Evolutionary conservation across 1,140 invertebrate species (phyloP).

Genomic region (Rhizoglyphus robini): DNA sequence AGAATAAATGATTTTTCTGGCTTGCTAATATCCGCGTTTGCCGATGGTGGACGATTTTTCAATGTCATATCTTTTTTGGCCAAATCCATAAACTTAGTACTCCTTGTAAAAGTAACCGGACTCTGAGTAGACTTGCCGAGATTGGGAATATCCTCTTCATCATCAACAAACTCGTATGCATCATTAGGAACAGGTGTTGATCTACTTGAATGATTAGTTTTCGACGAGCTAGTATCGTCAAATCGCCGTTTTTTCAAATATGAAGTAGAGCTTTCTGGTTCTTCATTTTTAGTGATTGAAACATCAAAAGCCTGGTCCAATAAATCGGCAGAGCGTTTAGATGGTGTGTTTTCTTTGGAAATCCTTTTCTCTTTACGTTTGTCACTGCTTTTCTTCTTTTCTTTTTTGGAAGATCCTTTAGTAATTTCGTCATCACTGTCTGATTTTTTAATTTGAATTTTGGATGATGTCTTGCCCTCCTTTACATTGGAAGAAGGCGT

Average conservation of each 20-base stretch:
- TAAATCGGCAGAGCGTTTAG: no score
- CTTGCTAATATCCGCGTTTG: background rate
- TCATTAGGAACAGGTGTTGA: no score
- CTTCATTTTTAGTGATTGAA: no score
- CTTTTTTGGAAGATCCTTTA: background rate
- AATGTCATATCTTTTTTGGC: background rate
- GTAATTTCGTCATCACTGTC: background rate
- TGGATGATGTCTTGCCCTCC: no score
- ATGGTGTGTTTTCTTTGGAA: no score
- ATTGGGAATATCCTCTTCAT: background rate
- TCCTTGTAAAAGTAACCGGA: background rate
- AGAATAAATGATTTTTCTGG: background rate
- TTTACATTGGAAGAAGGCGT: no score
- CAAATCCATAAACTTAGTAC: background rate
- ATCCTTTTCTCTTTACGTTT: no score
- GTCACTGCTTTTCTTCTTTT: background rate
- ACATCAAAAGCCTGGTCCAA: no score
- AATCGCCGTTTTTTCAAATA: no score
- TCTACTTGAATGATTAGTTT: no score
- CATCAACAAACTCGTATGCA: conserved; percentile 10
- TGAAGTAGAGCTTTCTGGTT: no score
- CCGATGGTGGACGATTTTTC: background rate
- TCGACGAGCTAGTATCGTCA: background rate
- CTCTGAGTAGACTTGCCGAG: no score
- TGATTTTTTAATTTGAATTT: background rate